A percentile compares a stretch with the other conserved stretches of the same genome.
These are phyloP conservation scores for Datnioides undecimradiatus DNA, from an alignment of 2,113 vertebrate genomes.

Conservation along the genomic window DNA sequence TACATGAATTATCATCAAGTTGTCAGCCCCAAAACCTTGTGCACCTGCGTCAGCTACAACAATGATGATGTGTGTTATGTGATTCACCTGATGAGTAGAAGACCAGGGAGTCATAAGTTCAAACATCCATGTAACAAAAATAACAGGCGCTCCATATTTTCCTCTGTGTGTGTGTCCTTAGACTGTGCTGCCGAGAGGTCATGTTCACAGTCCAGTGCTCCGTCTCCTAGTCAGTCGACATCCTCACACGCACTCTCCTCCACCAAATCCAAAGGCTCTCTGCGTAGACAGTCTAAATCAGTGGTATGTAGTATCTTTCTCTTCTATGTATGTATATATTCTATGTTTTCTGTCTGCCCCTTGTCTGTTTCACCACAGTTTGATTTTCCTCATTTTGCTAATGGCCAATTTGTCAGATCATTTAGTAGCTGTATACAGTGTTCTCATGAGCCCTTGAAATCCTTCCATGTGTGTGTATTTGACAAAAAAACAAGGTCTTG, in stretches of 20 bases:
- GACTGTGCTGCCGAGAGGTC: constrained; percentile 87
- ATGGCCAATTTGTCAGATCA: too few relatives aligned
- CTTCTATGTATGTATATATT: not conserved
- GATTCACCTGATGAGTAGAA: constrained; percentile 5
- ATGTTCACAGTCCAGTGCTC: constrained; percentile 85
- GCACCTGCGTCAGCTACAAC: constrained; percentile 20
- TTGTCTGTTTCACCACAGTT: not conserved
- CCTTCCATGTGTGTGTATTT: too few relatives aligned
- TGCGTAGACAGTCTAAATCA: constrained; percentile 89
- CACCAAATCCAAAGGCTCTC: constrained; percentile 79
- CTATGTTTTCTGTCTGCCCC: not conserved
- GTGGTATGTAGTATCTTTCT: constrained; percentile 86
- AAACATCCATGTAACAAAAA: not conserved
- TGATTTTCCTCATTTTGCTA: not conserved
- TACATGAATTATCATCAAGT: constrained; percentile 34
- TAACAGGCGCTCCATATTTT: constrained; percentile 15
- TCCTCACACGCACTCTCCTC: constrained; percentile 79
- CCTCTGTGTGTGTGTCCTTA: constrained; percentile 70
- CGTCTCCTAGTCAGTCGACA: constrained; percentile 81
- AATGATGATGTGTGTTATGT: not conserved
- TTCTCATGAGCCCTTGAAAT: too few relatives aligned
- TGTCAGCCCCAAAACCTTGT: constrained; percentile 29
- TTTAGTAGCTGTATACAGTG: not conserved
- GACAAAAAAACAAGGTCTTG: too few relatives aligned
- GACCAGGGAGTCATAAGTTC: not conserved